Conservation (phyloP, 2,797 vertebrate species). For the Hippopotamyrus pictus region DNA sequence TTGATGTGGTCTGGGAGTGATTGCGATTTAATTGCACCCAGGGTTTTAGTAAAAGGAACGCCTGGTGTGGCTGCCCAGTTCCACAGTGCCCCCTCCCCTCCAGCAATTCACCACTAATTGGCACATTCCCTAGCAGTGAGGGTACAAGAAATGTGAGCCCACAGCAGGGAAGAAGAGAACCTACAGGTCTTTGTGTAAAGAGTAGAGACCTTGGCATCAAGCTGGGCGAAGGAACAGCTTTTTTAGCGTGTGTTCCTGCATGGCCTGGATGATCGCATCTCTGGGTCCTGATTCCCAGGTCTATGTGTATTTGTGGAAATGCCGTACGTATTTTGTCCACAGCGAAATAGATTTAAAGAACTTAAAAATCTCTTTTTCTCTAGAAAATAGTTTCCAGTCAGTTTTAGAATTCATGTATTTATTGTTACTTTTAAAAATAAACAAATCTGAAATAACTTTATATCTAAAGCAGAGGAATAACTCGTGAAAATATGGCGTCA, state of each 20-base stretch:
- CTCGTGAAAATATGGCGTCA: neutral
- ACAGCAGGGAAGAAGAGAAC: conserved; percentile 62
- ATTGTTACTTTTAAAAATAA: neutral
- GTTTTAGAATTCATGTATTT: neutral
- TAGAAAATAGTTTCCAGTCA: neutral
- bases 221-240: conserved; percentile 25
- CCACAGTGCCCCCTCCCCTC: conserved; percentile 53
- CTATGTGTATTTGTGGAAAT: neutral
- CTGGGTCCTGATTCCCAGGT: neutral
- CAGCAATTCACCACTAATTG: conserved; percentile 71
- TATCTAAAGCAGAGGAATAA: neutral
- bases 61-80: conserved; percentile 71
- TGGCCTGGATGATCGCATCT: neutral
- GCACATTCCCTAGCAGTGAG: conserved; percentile 73
- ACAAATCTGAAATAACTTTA: neutral
- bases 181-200: conserved; percentile 41
- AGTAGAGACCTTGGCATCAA: neutral
- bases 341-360: neutral
- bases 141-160: conserved; percentile 72
- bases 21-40: conserved; percentile 70
- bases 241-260: conserved; percentile 20
- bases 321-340: neutral
- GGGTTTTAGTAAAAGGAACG: conserved; percentile 66
- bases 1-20: conserved; percentile 65
- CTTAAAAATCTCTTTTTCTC: neutral